phyloP scores from a whole-genome alignment of 2,888 invertebrate species.

The Epiblema foenella region DNA sequence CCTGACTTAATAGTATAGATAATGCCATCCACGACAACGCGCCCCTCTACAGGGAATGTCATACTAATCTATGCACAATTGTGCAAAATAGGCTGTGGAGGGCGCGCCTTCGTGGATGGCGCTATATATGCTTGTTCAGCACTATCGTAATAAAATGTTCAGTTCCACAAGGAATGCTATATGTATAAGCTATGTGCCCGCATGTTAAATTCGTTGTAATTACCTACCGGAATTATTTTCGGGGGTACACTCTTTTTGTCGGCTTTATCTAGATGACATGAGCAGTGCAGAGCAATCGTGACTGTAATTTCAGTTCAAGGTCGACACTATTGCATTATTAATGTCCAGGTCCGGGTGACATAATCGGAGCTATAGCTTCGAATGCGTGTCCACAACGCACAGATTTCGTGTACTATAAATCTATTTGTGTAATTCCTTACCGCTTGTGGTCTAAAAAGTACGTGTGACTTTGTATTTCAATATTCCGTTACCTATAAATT shows the following conservation, averaged over 20 bases:
- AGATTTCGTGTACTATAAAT: constrained; percentile 4
- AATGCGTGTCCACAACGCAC: constrained; percentile 12
- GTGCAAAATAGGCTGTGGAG: no score
- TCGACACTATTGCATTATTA: constrained; percentile 64
- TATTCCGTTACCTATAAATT: not conserved
- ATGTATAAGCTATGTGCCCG: not conserved
- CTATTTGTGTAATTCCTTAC: constrained; percentile 2
- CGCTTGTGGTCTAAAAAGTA: not conserved
- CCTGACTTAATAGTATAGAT: no score
- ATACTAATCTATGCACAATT: no score
- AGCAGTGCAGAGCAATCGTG: constrained; percentile 50
- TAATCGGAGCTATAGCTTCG: constrained; percentile 35
- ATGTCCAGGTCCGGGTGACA: constrained; percentile 59
- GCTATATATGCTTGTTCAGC: no score
- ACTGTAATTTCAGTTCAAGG: constrained; percentile 57
- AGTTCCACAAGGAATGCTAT: not conserved
- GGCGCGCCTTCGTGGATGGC: no score
- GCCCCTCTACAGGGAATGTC: no score
- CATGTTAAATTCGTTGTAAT: not conserved
- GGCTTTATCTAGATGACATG: constrained; percentile 32
- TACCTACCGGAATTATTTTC: not conserved
- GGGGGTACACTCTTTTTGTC: constrained; percentile 18
- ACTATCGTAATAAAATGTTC: not conserved
- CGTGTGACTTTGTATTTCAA: not conserved
- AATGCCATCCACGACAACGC: no score